Conservation (phyloP, 2,797 vertebrate species). For the Semotilus atromaculatus region DNA sequence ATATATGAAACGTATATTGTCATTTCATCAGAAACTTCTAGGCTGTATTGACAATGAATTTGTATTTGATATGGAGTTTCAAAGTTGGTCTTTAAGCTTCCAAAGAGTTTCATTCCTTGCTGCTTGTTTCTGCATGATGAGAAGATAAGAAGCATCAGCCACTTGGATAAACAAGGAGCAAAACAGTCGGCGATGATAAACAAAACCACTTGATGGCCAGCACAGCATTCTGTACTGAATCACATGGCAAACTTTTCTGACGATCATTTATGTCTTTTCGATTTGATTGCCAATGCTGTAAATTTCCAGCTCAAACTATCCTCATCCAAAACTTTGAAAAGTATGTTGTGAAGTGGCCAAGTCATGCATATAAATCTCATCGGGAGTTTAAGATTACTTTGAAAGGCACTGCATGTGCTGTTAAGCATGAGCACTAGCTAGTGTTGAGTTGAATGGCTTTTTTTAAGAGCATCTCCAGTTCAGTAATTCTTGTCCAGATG, state of each 20-base stretch:
- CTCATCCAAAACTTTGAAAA: constrained; percentile 42
- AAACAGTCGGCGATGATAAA: constrained; percentile 20
- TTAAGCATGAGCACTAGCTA: constrained; percentile 2
- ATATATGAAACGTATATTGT: background rate
- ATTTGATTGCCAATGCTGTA: constrained; percentile 52
- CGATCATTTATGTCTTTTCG: constrained; percentile 65
- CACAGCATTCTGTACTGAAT: constrained; percentile 56
- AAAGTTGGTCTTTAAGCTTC: background rate
- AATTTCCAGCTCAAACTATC: constrained; percentile 45
- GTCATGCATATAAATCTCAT: constrained; percentile 52
- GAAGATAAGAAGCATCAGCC: constrained; percentile 23
- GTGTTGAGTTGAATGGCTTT: constrained; percentile 23
- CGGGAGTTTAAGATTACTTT: constrained; percentile 32
- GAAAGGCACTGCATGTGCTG: constrained; percentile 21
- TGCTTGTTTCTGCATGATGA: constrained; percentile 26
- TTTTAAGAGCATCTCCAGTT: constrained; percentile 29
- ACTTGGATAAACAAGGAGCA: constrained; percentile 20
- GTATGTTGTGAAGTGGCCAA: constrained; percentile 41
- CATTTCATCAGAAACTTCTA: background rate
- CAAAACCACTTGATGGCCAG: background rate
- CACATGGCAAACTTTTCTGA: constrained; percentile 65
- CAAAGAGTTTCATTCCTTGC: constrained; percentile 19
- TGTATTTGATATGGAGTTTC: constrained; percentile 2
- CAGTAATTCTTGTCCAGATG: constrained; percentile 20
- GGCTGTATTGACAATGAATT: background rate